Conservation (phyloP, 23 tunicate species). For the Clavelina lepadiformis region DNA sequence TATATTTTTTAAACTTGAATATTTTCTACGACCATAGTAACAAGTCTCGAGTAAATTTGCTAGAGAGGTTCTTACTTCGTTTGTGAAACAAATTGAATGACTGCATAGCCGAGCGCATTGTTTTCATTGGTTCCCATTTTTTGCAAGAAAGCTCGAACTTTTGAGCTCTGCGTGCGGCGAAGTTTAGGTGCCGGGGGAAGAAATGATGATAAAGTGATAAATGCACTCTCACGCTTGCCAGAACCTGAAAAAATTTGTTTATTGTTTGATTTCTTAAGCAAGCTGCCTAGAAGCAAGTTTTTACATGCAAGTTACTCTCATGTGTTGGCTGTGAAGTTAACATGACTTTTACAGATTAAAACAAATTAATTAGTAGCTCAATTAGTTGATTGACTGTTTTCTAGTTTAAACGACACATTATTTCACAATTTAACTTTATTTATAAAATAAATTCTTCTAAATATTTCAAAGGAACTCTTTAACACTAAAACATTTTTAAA, state of each 20-base stretch:
- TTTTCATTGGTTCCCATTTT: conserved; percentile 73
- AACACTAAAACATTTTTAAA: too few species aligned
- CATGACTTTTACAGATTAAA: too few species aligned
- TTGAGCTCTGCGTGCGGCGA: conserved; percentile 66
- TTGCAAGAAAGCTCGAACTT: conserved; percentile 67
- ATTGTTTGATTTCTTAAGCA: too few species aligned
- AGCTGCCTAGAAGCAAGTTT: too few species aligned
- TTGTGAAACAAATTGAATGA: conserved; percentile 69
- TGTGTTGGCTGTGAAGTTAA: too few species aligned
- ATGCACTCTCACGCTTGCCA: conserved; percentile 41
- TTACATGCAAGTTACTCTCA: too few species aligned
- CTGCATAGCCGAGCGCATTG: conserved; percentile 93
- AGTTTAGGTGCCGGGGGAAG: conserved; percentile 92
- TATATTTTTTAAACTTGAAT: neutral
- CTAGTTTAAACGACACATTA: too few species aligned
- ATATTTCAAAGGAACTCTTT: too few species aligned
- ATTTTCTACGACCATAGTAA: neutral
- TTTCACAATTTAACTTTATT: too few species aligned
- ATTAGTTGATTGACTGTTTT: too few species aligned
- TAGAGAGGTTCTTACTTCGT: conserved; percentile 59
- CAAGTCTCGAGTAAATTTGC: neutral
- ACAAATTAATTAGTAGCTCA: too few species aligned
- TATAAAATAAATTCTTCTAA: too few species aligned
- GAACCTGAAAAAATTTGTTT: conserved; percentile 9
- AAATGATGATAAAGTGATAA: conserved; percentile 54